Conservation (phyloP, 2,888 invertebrate species). For the Gandaritis pyraliata region DNA sequence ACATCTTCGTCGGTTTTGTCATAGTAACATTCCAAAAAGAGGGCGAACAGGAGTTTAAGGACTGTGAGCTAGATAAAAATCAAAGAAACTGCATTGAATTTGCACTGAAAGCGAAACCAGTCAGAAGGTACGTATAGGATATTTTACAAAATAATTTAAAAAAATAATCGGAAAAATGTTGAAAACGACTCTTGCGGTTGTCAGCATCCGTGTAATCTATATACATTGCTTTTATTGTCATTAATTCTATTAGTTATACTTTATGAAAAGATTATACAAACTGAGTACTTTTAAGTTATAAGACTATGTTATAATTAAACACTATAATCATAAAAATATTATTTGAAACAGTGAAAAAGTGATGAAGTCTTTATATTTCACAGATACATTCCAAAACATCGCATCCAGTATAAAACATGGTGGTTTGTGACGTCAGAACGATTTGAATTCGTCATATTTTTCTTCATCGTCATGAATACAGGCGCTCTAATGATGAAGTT, state of each 20-base stretch:
- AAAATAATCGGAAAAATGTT: too few relatives aligned
- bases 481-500: constrained; percentile 99
- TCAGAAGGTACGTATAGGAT: constrained; percentile 80
- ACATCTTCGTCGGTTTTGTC: constrained; percentile 99
- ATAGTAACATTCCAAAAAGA: constrained; percentile 99
- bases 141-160: too few relatives aligned
- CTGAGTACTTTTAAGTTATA: too few relatives aligned
- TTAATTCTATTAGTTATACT: too few relatives aligned
- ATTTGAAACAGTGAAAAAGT: too few relatives aligned
- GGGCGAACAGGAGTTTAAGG: constrained; percentile 99
- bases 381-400: constrained; percentile 98
- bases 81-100: constrained; percentile 99
- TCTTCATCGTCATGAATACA: constrained; percentile 98
- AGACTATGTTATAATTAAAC: too few relatives aligned
- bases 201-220: too few relatives aligned
- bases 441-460: constrained; percentile 99
- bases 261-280: too few relatives aligned
- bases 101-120: constrained; percentile 93
- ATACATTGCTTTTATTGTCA: too few relatives aligned
- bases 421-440: constrained; percentile 99
- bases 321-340: too few relatives aligned
- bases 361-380: too few relatives aligned
- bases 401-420: constrained; percentile 98
- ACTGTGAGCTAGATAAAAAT: constrained; percentile 99
- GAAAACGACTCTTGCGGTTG: too few relatives aligned